Percentiles rank a stretch among this genome's conserved stretches.
These are phyloP conservation scores for Aurelia sp. DNA, from an alignment of 30 jellyfish, hydroid and myxozoan genomes.

Conservation along the genomic window DNA sequence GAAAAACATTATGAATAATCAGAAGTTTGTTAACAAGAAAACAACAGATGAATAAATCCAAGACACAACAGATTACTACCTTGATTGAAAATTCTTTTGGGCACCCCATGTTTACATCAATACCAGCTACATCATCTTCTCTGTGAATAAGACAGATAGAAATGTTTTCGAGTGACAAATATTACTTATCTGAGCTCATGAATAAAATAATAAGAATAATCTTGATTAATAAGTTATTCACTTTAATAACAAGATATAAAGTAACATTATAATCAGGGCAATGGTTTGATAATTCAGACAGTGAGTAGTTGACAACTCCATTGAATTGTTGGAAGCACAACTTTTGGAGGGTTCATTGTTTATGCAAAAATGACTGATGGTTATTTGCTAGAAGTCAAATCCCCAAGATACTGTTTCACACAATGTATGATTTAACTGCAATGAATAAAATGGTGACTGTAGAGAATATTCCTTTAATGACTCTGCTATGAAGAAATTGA, in stretches of 20 bases:
- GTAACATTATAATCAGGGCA: not conserved
- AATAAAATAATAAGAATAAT: not conserved
- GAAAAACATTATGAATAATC: not conserved
- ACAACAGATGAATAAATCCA: not conserved
- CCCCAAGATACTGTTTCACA: too few relatives aligned
- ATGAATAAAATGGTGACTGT: too few relatives aligned
- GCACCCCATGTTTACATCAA: slow-evolving; percentile 99
- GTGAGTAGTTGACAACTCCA: too few relatives aligned
- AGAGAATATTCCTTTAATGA: too few relatives aligned
- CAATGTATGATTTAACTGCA: too few relatives aligned
- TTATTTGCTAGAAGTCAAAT: too few relatives aligned
- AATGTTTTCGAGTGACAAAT: not conserved
- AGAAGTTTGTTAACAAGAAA: not conserved
- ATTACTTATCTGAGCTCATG: too few relatives aligned
- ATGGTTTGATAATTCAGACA: too few relatives aligned
- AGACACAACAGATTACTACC: slow-evolving; percentile 25
- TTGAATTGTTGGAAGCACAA: too few relatives aligned
- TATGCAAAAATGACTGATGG: too few relatives aligned
- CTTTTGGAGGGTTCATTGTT: too few relatives aligned
- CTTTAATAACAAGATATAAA: not conserved
- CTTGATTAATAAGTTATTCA: not conserved
- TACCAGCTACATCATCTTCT: slow-evolving; percentile 95
- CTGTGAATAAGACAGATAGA: slow-evolving; percentile 18
- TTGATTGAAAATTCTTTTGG: slow-evolving; percentile 97
- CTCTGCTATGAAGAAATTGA: too few relatives aligned